Percentiles rank a stretch among this genome's conserved stretches.
These are phyloP conservation scores for Diarsia brunnea DNA, from an alignment of 2,888 invertebrate genomes.

Conservation along the genomic window DNA sequence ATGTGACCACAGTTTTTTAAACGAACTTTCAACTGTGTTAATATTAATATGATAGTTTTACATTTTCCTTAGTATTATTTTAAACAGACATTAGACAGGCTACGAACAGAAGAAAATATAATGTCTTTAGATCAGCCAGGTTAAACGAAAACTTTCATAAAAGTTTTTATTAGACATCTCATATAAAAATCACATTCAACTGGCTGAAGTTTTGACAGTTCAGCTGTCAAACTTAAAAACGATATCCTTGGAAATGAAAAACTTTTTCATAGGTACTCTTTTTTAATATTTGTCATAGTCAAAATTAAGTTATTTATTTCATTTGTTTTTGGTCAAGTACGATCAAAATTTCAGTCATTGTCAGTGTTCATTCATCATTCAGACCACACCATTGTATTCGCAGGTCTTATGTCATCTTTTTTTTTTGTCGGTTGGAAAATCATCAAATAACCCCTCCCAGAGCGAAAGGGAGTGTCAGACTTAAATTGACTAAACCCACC, in stretches of 20 bases:
- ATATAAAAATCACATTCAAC: neutral
- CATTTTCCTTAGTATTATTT: neutral
- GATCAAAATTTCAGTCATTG: too few relatives aligned
- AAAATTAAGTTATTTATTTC: neutral
- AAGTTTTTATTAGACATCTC: neutral
- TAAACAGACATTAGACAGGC: neutral
- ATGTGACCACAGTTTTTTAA: neutral
- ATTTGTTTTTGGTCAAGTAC: neutral
- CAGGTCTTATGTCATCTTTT: too few relatives aligned
- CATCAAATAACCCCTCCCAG: too few relatives aligned
- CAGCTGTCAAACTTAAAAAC: slow-evolving; percentile 13
- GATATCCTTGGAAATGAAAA: neutral
- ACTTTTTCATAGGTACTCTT: too few relatives aligned
- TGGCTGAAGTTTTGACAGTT: slow-evolving; percentile 20
- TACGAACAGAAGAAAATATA: neutral
- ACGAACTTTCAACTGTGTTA: neutral
- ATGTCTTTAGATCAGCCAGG: neutral
- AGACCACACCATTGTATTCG: neutral
- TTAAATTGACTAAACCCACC: too few relatives aligned
- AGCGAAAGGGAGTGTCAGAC: too few relatives aligned
- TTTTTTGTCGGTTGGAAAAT: too few relatives aligned
- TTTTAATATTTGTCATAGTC: neutral
- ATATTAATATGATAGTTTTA: neutral
- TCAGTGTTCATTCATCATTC: too few relatives aligned
- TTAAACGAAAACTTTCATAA: neutral